Evolutionary conservation across 2,113 vertebrate genomes (phyloP).

Genomic region (Alectura lathami): DNA sequence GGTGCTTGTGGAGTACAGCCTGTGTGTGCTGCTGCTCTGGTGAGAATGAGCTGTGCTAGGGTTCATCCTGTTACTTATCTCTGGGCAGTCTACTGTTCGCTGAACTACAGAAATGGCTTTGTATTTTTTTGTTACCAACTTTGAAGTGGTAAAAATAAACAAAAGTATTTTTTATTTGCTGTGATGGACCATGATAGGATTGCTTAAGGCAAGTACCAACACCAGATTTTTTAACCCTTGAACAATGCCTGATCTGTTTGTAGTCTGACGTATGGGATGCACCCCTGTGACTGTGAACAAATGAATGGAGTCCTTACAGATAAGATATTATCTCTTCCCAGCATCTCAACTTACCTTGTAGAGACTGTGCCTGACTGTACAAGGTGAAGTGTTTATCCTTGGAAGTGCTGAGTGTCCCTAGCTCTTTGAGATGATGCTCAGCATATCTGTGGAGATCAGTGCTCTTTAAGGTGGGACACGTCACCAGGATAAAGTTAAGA

Average conservation of each 20-base stretch:
- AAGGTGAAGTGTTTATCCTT: background rate
- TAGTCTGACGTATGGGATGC: background rate
- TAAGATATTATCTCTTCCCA: background rate
- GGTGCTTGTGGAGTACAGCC: background rate
- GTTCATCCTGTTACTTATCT: background rate
- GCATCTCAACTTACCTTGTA: background rate
- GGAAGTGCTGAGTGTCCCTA: background rate
- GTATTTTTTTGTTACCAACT: background rate
- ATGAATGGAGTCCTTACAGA: background rate
- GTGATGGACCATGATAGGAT: background rate
- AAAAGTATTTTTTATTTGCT: conserved; percentile 12
- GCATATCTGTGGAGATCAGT: background rate
- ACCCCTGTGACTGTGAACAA: background rate
- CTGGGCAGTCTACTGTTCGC: background rate
- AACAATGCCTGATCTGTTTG: background rate
- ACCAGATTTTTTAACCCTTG: background rate
- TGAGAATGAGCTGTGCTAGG: background rate
- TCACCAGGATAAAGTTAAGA: background rate
- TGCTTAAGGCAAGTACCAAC: background rate
- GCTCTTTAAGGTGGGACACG: background rate
- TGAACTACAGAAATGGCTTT: background rate
- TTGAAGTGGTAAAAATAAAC: background rate
- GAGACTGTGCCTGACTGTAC: background rate
- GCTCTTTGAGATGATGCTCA: background rate
- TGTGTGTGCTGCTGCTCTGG: background rate